Conservation (phyloP, 2,113 vertebrate genomes). For the Pterophyllum scalare region DNA sequence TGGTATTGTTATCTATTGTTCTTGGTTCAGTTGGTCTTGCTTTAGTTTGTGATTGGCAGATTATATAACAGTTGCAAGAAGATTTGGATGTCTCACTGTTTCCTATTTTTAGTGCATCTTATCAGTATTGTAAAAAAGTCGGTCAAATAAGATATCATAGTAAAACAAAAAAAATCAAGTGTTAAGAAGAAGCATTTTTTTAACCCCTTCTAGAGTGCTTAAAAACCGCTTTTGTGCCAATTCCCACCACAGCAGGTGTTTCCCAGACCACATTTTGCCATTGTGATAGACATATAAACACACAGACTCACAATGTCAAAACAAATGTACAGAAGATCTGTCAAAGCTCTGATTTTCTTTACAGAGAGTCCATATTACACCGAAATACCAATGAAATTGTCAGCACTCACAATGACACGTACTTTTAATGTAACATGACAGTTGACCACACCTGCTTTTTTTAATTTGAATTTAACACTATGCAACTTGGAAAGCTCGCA, state of each 20-base stretch:
- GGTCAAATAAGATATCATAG: constrained; percentile 13
- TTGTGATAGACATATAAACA: background rate
- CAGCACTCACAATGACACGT: background rate
- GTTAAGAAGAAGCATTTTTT: background rate
- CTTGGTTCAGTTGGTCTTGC: no score
- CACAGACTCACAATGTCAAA: background rate
- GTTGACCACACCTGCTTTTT: background rate
- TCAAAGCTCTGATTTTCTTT: background rate
- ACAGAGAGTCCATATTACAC: background rate
- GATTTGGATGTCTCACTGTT: constrained; percentile 25
- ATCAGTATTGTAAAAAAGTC: background rate
- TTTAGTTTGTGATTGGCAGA: constrained; percentile 52
- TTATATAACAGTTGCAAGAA: constrained; percentile 63
- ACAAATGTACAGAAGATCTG: background rate
- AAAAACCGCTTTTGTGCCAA: background rate
- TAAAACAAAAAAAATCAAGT: background rate
- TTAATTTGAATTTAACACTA: background rate
- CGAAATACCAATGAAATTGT: background rate
- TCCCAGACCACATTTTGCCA: background rate
- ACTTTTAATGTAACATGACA: background rate
- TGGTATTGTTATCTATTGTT: no score
- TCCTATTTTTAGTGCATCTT: constrained; percentile 12
- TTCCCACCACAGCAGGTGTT: background rate
- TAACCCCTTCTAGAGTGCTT: background rate
- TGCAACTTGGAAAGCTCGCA: background rate